Evolutionary conservation across 2,113 vertebrate species (phyloP).

Genomic region (Stictonetta naevosa): DNA sequence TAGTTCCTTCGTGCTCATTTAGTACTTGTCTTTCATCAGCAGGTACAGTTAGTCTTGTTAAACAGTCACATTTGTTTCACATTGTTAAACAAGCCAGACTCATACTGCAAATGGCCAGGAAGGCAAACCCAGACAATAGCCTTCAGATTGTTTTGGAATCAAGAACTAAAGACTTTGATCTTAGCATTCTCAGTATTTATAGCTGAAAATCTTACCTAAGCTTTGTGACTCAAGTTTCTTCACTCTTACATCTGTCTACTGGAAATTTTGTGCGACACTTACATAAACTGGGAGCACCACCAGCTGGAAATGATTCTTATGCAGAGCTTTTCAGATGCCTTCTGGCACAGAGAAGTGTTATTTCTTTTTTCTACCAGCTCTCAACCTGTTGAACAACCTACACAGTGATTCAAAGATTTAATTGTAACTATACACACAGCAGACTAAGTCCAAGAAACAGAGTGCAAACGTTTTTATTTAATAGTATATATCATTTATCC

Average conservation of each 20-base stretch:
- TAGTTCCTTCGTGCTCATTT: neutral
- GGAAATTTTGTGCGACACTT: neutral
- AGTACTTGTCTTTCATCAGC: neutral
- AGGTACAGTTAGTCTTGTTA: neutral
- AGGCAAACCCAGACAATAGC: neutral
- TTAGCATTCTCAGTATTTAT: neutral
- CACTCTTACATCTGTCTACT: neutral
- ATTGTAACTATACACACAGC: neutral
- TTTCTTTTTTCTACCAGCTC: neutral
- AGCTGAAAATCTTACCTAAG: neutral
- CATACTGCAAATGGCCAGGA: neutral
- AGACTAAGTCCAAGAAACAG: neutral
- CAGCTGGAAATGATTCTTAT: neutral
- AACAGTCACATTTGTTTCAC: neutral
- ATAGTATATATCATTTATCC: neutral
- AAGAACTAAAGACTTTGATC: neutral
- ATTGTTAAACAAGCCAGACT: neutral
- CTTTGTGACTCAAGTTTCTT: neutral
- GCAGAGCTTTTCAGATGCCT: neutral
- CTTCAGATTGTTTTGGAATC: neutral
- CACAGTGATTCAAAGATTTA: neutral
- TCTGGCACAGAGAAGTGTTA: neutral
- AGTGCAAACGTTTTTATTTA: slow-evolving; percentile 28
- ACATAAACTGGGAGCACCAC: neutral
- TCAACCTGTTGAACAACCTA: neutral